Percentiles rank a stretch among this genome's conserved stretches.
Evolutionary conservation across 2,113 vertebrate genomes (phyloP).

Genomic region (Arenaria interpres): DNA sequence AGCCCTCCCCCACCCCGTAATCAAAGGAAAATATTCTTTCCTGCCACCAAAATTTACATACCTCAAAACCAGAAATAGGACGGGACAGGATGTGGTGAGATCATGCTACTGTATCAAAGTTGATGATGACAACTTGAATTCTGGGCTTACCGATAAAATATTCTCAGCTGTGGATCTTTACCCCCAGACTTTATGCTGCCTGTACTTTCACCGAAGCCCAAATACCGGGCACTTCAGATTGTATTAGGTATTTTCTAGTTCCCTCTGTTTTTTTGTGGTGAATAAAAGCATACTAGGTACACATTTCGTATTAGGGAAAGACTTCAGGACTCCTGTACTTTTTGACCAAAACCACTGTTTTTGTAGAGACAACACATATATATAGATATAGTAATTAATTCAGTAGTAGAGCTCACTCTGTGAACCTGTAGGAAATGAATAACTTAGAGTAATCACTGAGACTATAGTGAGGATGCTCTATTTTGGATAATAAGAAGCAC

Average conservation of each 20-base stretch:
- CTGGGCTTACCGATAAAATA: background rate
- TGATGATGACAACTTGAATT: background rate
- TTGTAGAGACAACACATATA: background rate
- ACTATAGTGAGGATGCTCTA: background rate
- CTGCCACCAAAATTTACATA: background rate
- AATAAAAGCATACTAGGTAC: background rate
- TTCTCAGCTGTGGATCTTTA: background rate
- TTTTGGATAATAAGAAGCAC: background rate
- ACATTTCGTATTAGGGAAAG: background rate
- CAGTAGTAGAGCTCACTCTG: background rate
- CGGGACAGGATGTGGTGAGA: background rate
- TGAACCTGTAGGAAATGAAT: conserved; percentile 28
- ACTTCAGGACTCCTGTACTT: background rate
- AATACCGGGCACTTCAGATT: background rate
- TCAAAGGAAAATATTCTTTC: background rate
- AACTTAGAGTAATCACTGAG: background rate
- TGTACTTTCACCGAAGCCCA: background rate
- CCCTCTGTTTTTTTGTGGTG: background rate
- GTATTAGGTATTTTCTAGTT: background rate
- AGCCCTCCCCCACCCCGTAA: background rate
- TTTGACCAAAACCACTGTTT: background rate
- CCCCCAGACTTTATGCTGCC: background rate
- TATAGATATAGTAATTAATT: background rate
- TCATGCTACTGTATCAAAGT: background rate
- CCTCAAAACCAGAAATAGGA: background rate